A percentile compares a stretch with the other conserved stretches of the same genome.
Conservation (phyloP, 2,888 invertebrate genomes). For the Agriopis leucophaearia region DNA sequence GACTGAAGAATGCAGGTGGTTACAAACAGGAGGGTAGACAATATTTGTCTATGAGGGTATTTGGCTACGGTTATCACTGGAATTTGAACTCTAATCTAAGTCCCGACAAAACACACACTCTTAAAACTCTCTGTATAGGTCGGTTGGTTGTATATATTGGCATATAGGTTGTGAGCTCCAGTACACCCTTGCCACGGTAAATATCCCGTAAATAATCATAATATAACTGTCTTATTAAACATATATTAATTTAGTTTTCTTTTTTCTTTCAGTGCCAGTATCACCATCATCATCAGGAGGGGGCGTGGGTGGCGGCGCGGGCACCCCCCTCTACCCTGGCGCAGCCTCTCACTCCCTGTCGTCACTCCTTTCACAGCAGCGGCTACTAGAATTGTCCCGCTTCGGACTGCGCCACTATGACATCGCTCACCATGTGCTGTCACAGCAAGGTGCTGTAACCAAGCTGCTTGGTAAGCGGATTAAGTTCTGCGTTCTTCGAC, state of each 20-base stretch:
- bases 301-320: slow-evolving; percentile 75
- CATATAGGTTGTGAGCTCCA: too few relatives aligned
- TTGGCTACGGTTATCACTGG: too few relatives aligned
- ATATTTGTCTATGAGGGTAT: too few relatives aligned
- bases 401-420: slow-evolving; percentile 95
- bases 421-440: slow-evolving; percentile 95
- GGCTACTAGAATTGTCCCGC: slow-evolving; percentile 93
- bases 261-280: slow-evolving; percentile 81
- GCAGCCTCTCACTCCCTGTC: slow-evolving; percentile 88
- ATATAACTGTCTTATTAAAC: too few relatives aligned
- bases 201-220: too few relatives aligned
- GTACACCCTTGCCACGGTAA: too few relatives aligned
- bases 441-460: slow-evolving; percentile 96
- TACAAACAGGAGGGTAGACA: too few relatives aligned
- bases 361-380: slow-evolving; percentile 91
- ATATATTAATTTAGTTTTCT: neutral
- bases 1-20: too few relatives aligned
- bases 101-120: too few relatives aligned
- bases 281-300: slow-evolving; percentile 85
- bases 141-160: too few relatives aligned
- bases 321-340: slow-evolving; percentile 81
- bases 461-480: slow-evolving; percentile 93
- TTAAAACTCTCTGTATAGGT: too few relatives aligned
- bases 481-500: slow-evolving; percentile 26
- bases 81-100: too few relatives aligned